These are phyloP conservation scores for Rafetus swinhoei DNA, from an alignment of 2,113 vertebrate species.

Conservation along the genomic window DNA sequence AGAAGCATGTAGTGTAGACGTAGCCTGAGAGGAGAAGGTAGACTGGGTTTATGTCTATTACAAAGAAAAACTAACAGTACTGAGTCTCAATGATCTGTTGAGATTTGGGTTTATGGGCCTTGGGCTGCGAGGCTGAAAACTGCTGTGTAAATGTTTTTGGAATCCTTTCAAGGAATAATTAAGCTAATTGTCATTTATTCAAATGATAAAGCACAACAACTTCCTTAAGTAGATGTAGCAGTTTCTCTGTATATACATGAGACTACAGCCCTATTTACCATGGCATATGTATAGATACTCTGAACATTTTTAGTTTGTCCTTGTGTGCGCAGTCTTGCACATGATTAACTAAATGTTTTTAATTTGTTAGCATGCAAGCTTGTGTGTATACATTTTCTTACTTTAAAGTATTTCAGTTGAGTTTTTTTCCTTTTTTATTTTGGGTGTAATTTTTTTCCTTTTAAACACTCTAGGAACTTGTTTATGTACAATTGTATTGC, in stretches of 20 bases:
- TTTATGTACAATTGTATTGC: not conserved
- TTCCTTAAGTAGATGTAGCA: not conserved
- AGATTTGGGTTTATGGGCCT: not conserved
- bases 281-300: not conserved
- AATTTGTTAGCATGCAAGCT: not conserved
- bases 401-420: not conserved
- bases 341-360: not conserved
- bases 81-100: not conserved
- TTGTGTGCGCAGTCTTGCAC: not conserved
- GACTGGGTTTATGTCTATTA: not conserved
- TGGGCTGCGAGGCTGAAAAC: not conserved
- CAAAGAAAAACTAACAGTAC: not conserved
- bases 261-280: rapidly evolving
- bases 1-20: too few relatives aligned
- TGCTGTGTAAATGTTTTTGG: not conserved
- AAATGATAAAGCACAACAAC: not conserved
- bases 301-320: rapidly evolving
- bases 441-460: too few relatives aligned
- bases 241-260: not conserved
- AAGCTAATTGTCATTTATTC: not conserved
- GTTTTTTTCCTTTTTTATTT: not conserved
- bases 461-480: not conserved
- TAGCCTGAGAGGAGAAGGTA: not conserved
- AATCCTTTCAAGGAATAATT: not conserved
- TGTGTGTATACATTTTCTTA: not conserved